phyloP scores from a whole-genome alignment of 2,113 vertebrate genomes.

The Clupea harengus region DNA sequence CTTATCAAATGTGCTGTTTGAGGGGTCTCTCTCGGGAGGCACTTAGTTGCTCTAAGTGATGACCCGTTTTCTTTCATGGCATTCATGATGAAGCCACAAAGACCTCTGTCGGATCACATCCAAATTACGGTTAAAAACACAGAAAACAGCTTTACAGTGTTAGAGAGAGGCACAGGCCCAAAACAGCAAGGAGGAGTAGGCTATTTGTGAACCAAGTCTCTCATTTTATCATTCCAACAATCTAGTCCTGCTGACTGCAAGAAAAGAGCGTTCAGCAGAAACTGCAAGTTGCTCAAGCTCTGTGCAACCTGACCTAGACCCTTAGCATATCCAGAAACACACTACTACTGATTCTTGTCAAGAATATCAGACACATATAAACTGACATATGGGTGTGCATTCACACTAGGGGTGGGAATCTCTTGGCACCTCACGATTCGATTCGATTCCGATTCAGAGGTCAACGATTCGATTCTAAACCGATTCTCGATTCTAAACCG shows the following conservation, averaged over 20 bases:
- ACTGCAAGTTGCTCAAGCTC: not conserved
- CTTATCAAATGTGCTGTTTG: not conserved
- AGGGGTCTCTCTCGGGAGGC: not conserved
- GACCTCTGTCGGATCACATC: not conserved
- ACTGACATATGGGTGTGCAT: too few species aligned
- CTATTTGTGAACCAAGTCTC: not conserved
- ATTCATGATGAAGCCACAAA: not conserved
- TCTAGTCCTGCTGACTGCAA: not conserved
- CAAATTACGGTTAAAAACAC: not conserved
- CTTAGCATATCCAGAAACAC: not conserved
- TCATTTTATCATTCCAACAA: not conserved
- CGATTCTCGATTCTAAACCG: too few species aligned
- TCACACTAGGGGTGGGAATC: not conserved
- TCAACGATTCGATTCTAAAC: too few species aligned
- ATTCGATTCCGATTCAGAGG: too few species aligned
- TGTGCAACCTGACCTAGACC: not conserved
- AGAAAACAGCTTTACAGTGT: not conserved
- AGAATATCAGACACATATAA: not conserved
- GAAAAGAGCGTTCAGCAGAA: not conserved
- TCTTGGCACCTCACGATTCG: too few species aligned
- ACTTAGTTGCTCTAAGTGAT: not conserved
- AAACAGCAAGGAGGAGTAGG: too few species aligned
- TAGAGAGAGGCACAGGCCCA: too few species aligned
- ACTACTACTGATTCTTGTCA: not conserved
- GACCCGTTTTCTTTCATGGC: not conserved